Evolutionary conservation across 2,113 vertebrate genomes (phyloP).

Genomic region (Apteryx mantelli): DNA sequence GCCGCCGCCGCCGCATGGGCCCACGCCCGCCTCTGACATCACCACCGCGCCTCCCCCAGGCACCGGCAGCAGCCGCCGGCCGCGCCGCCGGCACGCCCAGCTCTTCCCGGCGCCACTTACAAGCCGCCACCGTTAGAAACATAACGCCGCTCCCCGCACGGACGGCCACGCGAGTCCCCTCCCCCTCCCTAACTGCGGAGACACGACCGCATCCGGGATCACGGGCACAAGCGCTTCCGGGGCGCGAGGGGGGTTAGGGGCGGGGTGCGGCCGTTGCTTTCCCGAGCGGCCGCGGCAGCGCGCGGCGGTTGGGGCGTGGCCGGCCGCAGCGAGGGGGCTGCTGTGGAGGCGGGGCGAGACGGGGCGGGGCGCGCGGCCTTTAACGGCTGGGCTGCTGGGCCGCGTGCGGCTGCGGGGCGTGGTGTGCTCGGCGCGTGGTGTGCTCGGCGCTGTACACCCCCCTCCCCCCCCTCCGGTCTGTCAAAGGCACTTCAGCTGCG

Average conservation of each 20-base stretch:
- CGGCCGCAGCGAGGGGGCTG: not conserved
- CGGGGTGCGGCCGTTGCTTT: not conserved
- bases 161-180: accelerated
- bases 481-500: too few species aligned
- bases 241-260: not conserved
- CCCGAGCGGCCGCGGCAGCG: too few species aligned
- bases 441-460: not conserved
- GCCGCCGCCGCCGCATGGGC: too few species aligned
- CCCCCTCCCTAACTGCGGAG: too few species aligned
- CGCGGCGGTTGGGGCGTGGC: not conserved
- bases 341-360: not conserved
- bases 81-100: not conserved
- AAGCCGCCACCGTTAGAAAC: constrained; percentile 2
- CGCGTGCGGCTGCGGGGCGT: accelerated
- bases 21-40: too few species aligned
- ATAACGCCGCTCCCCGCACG: not conserved
- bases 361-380: not conserved
- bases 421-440: not conserved
- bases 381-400: not conserved
- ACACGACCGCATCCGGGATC: not conserved
- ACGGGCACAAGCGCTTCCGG: not conserved
- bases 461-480: too few species aligned
- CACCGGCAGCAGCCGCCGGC: too few species aligned
- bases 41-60: too few species aligned
- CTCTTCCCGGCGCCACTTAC: not conserved